These are phyloP conservation scores for Coremacera marginata DNA, from an alignment of 2,888 invertebrate genomes.

Conservation along the genomic window DNA sequence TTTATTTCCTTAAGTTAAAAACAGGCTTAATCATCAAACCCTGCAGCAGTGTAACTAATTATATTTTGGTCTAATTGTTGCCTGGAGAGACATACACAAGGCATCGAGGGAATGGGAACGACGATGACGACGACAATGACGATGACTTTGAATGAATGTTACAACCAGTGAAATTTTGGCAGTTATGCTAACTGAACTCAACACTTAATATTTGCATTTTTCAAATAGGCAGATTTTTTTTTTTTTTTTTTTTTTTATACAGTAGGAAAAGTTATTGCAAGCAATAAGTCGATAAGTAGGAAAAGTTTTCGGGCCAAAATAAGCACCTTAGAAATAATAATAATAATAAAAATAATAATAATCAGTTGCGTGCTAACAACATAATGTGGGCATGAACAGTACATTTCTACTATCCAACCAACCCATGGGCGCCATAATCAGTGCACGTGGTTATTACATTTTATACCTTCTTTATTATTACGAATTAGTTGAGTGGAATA, in stretches of 20 bases:
- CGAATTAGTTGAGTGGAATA: too few relatives aligned
- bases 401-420: too few relatives aligned
- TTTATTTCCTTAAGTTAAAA: constrained; percentile 13
- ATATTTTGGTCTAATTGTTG: constrained; percentile 7
- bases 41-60: constrained; percentile 17
- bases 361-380: background rate
- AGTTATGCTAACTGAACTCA: background rate
- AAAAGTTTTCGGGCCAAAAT: background rate
- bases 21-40: constrained; percentile 8
- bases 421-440: too few relatives aligned
- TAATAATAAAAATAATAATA: background rate
- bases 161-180: background rate
- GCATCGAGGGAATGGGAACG: background rate
- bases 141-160: background rate
- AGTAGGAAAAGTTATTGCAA: background rate
- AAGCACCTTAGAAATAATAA: background rate
- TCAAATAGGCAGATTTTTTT: background rate
- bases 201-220: background rate
- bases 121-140: background rate
- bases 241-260: background rate
- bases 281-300: too few relatives aligned
- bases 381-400: background rate
- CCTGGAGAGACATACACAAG: constrained; percentile 26
- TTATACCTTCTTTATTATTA: too few relatives aligned
- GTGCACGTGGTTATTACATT: too few relatives aligned